Evolutionary conservation across 2,888 invertebrate genomes (phyloP), one percentile per base, ranked within the genome.

Genomic region (Diarsia brunnea): DNA sequence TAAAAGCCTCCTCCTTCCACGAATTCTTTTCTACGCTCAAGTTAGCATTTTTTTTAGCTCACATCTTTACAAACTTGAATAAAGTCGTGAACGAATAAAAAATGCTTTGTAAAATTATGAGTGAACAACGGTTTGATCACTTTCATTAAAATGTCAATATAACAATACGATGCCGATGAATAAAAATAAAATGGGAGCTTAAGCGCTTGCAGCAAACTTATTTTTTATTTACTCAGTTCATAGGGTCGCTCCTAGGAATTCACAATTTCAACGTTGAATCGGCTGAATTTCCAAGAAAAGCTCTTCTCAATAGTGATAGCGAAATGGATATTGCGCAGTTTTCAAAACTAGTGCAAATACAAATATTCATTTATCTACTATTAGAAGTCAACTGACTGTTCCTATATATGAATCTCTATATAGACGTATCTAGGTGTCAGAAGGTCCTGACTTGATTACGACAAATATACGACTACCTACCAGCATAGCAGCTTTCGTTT

Each of bases 401-500:
- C 2, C 58, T 76, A 61, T 64, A 31, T 55, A 24, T 65, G 51
- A 10, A 47, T 47, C n/a, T 49, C 21, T 69, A 75, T 53, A 78
- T 70, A 76, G 68, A 72, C 69, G 69, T 81, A 71, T 79, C 82
- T 87, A 84, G 88, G 88, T 87, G 83, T 86, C 75, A 72, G 78
- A 77, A 73, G 69, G 70, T 79, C 60, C 73, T 81, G 75, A 84
- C 77, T 90, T 85, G 87, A 89, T 90, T 87, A 86, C 88, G 86
- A 90, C 89, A 91, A 89, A 89, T 90, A 88, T 89, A 89, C 80
- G 86, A 83, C 84, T 88, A 87, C 87, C 90, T 89, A 88, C 89
- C 86, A 88, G 87, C 81, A 85, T 87, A 88, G 86, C 91, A 90
- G 89, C 92, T 91, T 92, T 93, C 91, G 89, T 88, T 91, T 91